Base-by-base conservation (phyloP, 1,140 invertebrate genomes). In the Samia ricini region DNA sequence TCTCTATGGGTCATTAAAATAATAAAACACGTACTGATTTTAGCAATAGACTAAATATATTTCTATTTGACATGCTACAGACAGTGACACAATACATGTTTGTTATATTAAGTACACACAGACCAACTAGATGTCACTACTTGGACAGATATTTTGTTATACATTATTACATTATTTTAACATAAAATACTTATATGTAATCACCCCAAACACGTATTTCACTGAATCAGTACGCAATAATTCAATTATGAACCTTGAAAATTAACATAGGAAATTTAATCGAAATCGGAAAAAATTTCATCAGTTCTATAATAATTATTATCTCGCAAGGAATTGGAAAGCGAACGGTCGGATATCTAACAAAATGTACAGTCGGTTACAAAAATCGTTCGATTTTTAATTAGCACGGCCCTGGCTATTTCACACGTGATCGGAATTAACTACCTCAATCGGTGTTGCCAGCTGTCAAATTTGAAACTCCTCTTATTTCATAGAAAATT, bases 371-470 rank as follows among this genome's bases (percentile, higher is more conserved):
- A 55, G 21, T 55, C 21, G 19, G 74, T 74, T 80, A 79, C 79
- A 84, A 86, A 84, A 86, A 85, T 83, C 74, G 74, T 76, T 86
- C 83, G 83, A 85, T 86, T 86, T 86, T 86, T 85, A 86, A 86
- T 86, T 86, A 86, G 81, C 72, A 76, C 66, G 71, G 60, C 70
- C 69, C 66, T 68, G 66, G 68, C 67, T 60, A 60, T 51, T 66
- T 66, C 68, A 72, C 75, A 76, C 84, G 84, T 87, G 84, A 87
- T 76, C 79, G 68, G 84, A 83, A 79, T 84, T 22, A 60, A 24
- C 52, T 19, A 12, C 3, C 4, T 12, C 22, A 2, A n/a, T 23
- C 19, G 22, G 52, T 2, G 22, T 24, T 55, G 52, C 52, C 52
- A 55, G 52, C 22, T 7, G 21, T 21, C 10, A 24, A n/a, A 12